These are phyloP conservation scores for Orientallactaga bullata DNA, from an alignment of 2,113 vertebrate species.

Conservation along the genomic window DNA sequence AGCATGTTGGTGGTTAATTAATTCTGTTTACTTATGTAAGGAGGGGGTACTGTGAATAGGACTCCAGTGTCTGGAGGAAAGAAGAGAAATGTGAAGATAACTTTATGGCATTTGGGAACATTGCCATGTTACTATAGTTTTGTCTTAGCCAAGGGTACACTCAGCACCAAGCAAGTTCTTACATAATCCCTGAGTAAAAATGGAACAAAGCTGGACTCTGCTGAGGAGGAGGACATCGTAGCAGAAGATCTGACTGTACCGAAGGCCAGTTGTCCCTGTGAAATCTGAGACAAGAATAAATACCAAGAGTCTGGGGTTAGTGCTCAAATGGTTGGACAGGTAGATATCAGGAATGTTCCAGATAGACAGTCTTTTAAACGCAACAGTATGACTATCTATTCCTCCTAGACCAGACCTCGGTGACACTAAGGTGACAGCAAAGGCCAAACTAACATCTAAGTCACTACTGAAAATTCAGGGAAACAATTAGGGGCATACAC, in stretches of 20 bases:
- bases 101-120: background rate
- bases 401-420: background rate
- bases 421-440: accelerated
- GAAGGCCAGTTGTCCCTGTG: background rate
- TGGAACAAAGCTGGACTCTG: background rate
- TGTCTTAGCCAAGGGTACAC: constrained; percentile 19
- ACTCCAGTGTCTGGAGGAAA: background rate
- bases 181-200: background rate
- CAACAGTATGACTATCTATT: background rate
- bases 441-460: background rate
- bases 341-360: background rate
- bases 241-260: background rate
- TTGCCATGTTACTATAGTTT: constrained; percentile 45
- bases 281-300: constrained; percentile 9
- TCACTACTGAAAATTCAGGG: background rate
- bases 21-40: background rate
- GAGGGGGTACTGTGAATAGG: background rate
- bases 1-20: background rate
- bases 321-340: background rate
- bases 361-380: background rate
- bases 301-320: background rate
- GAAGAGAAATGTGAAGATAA: background rate
- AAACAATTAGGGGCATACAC: background rate
- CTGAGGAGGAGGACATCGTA: background rate
- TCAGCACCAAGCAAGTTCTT: background rate